Conservation (phyloP, 2,797 vertebrate genomes). For the Cyprinella venusta region DNA sequence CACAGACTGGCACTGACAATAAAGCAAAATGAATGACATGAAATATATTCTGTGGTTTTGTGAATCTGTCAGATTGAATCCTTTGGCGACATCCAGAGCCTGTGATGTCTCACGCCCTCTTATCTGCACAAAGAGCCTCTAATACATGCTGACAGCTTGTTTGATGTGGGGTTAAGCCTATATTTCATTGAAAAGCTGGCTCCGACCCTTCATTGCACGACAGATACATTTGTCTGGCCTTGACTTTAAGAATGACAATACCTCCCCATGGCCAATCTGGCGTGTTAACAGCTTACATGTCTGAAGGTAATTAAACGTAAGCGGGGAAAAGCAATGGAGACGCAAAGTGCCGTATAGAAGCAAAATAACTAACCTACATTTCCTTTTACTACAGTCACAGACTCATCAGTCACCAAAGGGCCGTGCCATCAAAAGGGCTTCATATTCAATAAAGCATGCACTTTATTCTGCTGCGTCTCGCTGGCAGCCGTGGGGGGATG, state of each 20-base stretch:
- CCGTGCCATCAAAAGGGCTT: slow-evolving; percentile 45
- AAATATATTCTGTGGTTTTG: slow-evolving; percentile 45
- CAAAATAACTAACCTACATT: slow-evolving; percentile 36
- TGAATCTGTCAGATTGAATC: slow-evolving; percentile 63
- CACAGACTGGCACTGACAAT: not conserved
- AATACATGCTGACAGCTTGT: slow-evolving; percentile 75
- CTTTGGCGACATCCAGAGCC: slow-evolving; percentile 55
- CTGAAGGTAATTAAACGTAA: slow-evolving; percentile 5
- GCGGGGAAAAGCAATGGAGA: not conserved
- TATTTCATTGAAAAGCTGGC: slow-evolving; percentile 77
- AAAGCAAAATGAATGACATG: not conserved
- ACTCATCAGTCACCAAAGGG: slow-evolving; percentile 53
- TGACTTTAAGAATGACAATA: slow-evolving; percentile 9
- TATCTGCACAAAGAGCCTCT: slow-evolving; percentile 74
- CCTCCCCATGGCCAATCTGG: slow-evolving; percentile 1
- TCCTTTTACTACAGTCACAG: slow-evolving; percentile 5
- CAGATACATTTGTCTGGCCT: slow-evolving; percentile 5
- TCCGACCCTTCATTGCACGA: slow-evolving; percentile 47
- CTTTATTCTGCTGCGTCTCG: slow-evolving; percentile 53
- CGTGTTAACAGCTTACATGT: not conserved
- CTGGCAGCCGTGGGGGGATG: slow-evolving; percentile 61
- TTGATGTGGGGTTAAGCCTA: slow-evolving; percentile 75
- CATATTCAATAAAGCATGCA: slow-evolving; percentile 40
- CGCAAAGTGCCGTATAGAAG: not conserved
- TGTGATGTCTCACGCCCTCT: slow-evolving; percentile 71